Conservation (phyloP, 2,888 invertebrate species). For the Gibbula magus region DNA sequence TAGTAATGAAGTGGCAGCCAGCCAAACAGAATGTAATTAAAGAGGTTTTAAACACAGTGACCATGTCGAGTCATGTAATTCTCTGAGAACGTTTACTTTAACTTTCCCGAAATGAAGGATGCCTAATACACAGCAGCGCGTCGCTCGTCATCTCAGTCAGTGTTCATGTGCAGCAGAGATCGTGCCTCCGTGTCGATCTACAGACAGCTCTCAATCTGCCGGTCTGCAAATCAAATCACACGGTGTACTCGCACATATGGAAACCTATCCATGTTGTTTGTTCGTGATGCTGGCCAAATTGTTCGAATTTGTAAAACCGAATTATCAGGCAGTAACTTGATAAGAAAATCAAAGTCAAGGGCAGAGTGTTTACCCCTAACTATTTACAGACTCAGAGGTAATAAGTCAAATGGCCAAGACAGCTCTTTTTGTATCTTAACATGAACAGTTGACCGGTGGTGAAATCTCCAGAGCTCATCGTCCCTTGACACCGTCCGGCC, state of each 20-base stretch:
- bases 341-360: constrained; percentile 21
- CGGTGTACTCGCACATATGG: background rate
- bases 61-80: too few species aligned
- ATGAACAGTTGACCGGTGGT: background rate
- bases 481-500: too few species aligned
- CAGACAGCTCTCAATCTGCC: background rate
- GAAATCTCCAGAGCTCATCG: too few species aligned
- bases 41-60: too few species aligned
- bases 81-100: too few species aligned
- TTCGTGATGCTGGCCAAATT: background rate
- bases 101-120: too few species aligned
- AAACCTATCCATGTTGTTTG: background rate
- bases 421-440: background rate
- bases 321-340: background rate
- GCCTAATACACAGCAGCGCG: too few species aligned
- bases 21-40: too few species aligned
- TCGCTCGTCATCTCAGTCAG: too few species aligned
- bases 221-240: constrained; percentile 3
- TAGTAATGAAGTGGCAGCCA: too few species aligned
- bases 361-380: background rate
- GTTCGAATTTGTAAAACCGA: constrained; percentile 6
- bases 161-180: too few species aligned
- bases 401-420: background rate
- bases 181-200: too few species aligned
- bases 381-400: constrained; percentile 2